Evolutionary conservation across 35 echinoderm and acorn worm genomes (phyloP).

Genomic region (Heliocidaris tuberculata): DNA sequence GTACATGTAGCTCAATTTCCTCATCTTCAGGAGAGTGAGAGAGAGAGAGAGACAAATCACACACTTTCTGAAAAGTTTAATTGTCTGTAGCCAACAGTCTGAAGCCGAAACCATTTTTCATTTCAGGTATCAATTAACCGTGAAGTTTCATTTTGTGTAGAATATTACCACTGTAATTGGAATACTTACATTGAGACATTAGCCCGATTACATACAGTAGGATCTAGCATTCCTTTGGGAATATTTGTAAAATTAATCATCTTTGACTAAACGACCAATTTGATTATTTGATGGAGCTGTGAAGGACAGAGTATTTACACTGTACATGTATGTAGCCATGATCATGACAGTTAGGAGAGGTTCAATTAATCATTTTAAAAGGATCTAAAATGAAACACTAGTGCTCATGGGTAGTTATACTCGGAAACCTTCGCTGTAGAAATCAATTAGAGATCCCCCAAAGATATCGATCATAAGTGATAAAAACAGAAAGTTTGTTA

Average conservation of each 20-base stretch:
- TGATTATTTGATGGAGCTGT: not conserved
- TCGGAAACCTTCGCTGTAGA: too few relatives aligned
- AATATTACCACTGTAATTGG: not conserved
- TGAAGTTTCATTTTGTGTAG: not conserved
- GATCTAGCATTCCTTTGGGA: not conserved
- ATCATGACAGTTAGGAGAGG: too few relatives aligned
- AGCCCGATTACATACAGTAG: not conserved
- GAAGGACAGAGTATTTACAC: not conserved
- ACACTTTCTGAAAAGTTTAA: not conserved
- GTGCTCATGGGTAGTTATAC: too few relatives aligned
- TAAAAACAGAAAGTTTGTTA: too few relatives aligned
- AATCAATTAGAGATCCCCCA: too few relatives aligned
- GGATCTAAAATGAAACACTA: too few relatives aligned
- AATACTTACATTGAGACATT: not conserved
- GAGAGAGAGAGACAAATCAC: too few relatives aligned
- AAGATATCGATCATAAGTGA: too few relatives aligned
- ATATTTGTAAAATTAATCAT: not conserved
- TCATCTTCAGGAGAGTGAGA: too few relatives aligned
- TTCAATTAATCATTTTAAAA: too few relatives aligned
- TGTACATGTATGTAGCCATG: too few relatives aligned
- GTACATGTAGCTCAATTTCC: too few relatives aligned
- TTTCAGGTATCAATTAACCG: not conserved
- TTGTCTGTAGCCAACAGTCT: not conserved
- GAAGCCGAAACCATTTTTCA: not conserved
- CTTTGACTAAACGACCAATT: not conserved